Percentiles rank a stretch among this genome's conserved stretches.
Conservation (phyloP, 2,888 invertebrate genomes). For the Fragum whitleyi region DNA sequence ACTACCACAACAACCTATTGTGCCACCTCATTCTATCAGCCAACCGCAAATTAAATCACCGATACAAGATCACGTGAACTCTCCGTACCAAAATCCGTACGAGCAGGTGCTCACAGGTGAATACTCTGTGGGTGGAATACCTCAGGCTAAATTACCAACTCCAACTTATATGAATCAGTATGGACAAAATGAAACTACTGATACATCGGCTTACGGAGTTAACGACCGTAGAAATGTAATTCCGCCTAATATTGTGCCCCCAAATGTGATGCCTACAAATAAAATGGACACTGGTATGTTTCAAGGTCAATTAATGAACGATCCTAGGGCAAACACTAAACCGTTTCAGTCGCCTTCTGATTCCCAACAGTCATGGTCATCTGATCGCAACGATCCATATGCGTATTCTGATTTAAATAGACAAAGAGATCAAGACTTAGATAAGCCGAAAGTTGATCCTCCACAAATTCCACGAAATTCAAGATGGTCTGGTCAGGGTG, state of each 20-base stretch:
- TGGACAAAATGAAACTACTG: conserved; percentile 7
- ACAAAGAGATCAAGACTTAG: neutral
- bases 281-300: neutral
- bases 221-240: neutral
- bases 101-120: conserved; percentile 55
- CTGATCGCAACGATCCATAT: neutral
- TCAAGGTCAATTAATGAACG: neutral
- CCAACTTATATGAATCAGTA: neutral
- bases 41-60: conserved; percentile 11
- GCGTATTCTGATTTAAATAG: neutral
- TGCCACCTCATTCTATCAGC: neutral
- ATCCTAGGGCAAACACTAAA: neutral
- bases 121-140: conserved; percentile 56
- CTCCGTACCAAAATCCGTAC: conserved; percentile 5
- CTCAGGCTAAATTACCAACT: neutral
- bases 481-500: neutral
- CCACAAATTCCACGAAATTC: neutral
- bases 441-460: neutral
- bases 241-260: neutral
- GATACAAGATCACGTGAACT: neutral
- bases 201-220: neutral
- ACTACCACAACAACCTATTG: neutral
- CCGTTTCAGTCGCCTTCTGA: neutral
- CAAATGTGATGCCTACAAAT: neutral
- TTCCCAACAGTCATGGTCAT: neutral